These are phyloP conservation scores for Ectropis grisescens DNA, from an alignment of 1,140 invertebrate species.

Conservation along the genomic window DNA sequence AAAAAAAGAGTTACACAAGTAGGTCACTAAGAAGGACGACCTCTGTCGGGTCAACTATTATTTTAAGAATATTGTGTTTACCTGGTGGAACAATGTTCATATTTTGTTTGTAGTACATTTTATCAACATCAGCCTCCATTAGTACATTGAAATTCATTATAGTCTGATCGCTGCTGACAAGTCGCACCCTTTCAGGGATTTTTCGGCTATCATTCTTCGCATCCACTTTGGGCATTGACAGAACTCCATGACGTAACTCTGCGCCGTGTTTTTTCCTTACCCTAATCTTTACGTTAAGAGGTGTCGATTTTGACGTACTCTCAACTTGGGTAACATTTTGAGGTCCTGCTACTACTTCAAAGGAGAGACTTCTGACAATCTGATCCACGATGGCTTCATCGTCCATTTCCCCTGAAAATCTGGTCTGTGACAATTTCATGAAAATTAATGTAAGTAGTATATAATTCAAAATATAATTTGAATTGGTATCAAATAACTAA, in stretches of 20 bases:
- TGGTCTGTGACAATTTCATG: too few relatives aligned
- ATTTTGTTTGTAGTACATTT: slow-evolving; percentile 33
- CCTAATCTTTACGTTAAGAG: slow-evolving; percentile 45
- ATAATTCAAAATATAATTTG: too few relatives aligned
- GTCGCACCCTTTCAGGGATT: slow-evolving; percentile 23
- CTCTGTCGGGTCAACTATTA: not conserved
- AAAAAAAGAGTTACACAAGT: not conserved
- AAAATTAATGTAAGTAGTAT: too few relatives aligned
- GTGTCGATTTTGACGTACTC: slow-evolving; percentile 13
- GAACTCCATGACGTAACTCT: slow-evolving; percentile 10
- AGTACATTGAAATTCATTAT: slow-evolving; percentile 47
- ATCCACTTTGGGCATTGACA: slow-evolving; percentile 23
- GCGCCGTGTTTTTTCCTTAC: slow-evolving; percentile 33
- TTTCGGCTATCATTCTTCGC: slow-evolving; percentile 5
- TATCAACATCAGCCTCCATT: slow-evolving; percentile 23
- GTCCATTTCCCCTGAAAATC: slow-evolving; percentile 16
- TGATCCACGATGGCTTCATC: slow-evolving; percentile 13
- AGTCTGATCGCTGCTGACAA: slow-evolving; percentile 44
- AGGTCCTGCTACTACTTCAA: slow-evolving; percentile 34
- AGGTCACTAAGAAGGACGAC: too few relatives aligned
- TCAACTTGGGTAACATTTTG: slow-evolving; percentile 12
- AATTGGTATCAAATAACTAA: too few relatives aligned
- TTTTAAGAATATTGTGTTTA: slow-evolving; percentile 6
- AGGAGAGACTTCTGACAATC: slow-evolving; percentile 30
- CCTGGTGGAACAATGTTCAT: slow-evolving; percentile 30